A percentile compares a stretch with the other conserved stretches of the same genome.
Evolutionary conservation across 2,888 invertebrate species (phyloP).

Genomic region (Pegoplata infirma): DNA sequence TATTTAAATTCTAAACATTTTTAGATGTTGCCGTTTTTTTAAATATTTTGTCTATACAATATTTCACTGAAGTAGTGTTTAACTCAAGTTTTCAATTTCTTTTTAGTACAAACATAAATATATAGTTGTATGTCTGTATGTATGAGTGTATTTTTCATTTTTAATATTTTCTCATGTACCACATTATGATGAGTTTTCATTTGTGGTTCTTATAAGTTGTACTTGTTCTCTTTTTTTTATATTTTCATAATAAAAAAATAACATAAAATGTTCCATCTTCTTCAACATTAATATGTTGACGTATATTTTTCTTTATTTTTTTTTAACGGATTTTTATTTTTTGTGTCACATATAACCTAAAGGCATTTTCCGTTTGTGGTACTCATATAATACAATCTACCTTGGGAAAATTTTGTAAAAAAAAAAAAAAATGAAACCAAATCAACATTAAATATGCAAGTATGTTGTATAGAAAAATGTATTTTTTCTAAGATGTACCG

Average conservation of each 20-base stretch:
- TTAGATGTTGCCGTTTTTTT: neutral
- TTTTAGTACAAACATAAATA: no score
- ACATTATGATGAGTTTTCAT: neutral
- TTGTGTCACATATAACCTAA: neutral
- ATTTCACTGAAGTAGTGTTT: neutral
- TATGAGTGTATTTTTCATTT: neutral
- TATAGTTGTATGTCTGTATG: no score
- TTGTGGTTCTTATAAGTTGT: neutral
- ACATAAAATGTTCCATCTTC: slow-evolving; percentile 4
- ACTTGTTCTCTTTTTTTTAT: no score
- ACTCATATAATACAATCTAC: neutral
- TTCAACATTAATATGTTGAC: slow-evolving; percentile 34
- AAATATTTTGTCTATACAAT: neutral
- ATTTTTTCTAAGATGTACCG: neutral
- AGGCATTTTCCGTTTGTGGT: slow-evolving; percentile 30
- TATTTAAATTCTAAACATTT: no score
- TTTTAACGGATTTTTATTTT: neutral
- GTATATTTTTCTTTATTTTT: slow-evolving; percentile 8
- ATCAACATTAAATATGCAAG: no score
- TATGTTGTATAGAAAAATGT: no score
- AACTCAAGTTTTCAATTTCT: neutral
- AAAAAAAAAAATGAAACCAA: neutral
- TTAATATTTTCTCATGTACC: neutral
- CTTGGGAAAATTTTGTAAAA: neutral
- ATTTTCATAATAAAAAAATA: no score